Conservation (phyloP, 2,113 vertebrate species). For the Hiodon tergisus region DNA sequence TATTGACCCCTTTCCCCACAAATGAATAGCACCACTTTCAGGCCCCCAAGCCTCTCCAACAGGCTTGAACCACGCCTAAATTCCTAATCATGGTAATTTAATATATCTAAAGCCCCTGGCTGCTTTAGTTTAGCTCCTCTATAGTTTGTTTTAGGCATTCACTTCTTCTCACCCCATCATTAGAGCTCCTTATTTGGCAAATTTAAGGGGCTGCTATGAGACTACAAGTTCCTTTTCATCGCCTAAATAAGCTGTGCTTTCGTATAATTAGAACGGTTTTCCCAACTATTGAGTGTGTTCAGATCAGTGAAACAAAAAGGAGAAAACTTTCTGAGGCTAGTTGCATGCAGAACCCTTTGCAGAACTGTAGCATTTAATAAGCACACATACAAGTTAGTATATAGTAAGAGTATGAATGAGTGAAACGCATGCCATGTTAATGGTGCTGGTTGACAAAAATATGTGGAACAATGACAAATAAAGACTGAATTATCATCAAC, state of each 20-base stretch:
- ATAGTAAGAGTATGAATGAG: not conserved
- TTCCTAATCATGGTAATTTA: slow-evolving; percentile 99
- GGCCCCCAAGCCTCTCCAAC: slow-evolving; percentile 79
- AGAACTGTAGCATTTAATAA: slow-evolving; percentile 19
- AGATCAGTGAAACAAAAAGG: slow-evolving; percentile 50
- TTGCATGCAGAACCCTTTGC: slow-evolving; percentile 39
- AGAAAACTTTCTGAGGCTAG: slow-evolving; percentile 60
- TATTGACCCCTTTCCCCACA: slow-evolving; percentile 84
- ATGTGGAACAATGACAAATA: not conserved
- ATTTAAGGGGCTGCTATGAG: slow-evolving; percentile 73
- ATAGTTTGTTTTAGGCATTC: slow-evolving; percentile 93
- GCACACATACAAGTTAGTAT: not conserved
- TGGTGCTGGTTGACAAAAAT: not conserved
- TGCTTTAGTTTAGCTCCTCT: slow-evolving; percentile 80
- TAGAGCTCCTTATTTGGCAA: slow-evolving; percentile 71
- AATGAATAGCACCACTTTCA: slow-evolving; percentile 83
- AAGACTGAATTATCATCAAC: too few species aligned
- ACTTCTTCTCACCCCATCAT: slow-evolving; percentile 78
- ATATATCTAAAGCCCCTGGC: slow-evolving; percentile 90
- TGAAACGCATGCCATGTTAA: not conserved
- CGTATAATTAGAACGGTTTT: slow-evolving; percentile 76
- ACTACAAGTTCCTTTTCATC: slow-evolving; percentile 73
- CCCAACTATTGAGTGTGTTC: slow-evolving; percentile 74
- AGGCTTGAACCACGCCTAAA: slow-evolving; percentile 82
- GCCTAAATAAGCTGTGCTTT: slow-evolving; percentile 71